phyloP scores from a whole-genome alignment of 64 coral and sea anemone species.

The Astreopora myriophthalma region DNA sequence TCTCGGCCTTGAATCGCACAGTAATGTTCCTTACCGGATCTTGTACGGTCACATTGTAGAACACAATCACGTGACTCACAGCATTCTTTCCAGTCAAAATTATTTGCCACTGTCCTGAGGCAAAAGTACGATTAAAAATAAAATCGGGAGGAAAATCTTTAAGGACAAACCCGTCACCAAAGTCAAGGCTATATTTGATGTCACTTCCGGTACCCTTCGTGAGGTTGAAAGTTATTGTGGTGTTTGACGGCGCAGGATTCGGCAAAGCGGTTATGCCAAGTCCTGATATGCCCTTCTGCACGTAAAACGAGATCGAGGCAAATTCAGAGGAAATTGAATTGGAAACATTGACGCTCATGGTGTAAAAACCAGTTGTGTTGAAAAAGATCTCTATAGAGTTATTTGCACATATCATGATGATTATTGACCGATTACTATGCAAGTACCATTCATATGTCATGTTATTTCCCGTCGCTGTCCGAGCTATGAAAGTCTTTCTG shows the following conservation, averaged over 20 bases:
- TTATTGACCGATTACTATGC: neutral
- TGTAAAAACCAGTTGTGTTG: slow-evolving; percentile 57
- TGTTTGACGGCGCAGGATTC: slow-evolving; percentile 83
- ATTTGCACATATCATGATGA: slow-evolving; percentile 30
- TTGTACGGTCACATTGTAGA: slow-evolving; percentile 87
- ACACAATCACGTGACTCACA: slow-evolving; percentile 78
- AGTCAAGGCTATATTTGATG: slow-evolving; percentile 72
- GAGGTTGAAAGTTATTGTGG: slow-evolving; percentile 77
- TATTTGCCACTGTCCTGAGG: slow-evolving; percentile 70
- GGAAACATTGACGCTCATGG: slow-evolving; percentile 73
- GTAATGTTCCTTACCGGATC: slow-evolving; percentile 71
- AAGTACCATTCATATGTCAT: slow-evolving; percentile 78
- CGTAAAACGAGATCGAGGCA: slow-evolving; percentile 39
- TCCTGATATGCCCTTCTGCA: slow-evolving; percentile 61
- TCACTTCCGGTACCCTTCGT: slow-evolving; percentile 75
- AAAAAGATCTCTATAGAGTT: slow-evolving; percentile 56
- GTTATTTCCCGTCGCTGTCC: slow-evolving; percentile 68
- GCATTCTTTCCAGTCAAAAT: slow-evolving; percentile 71
- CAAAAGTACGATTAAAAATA: slow-evolving; percentile 79
- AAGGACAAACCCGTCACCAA: slow-evolving; percentile 76
- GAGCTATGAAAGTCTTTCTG: slow-evolving; percentile 62
- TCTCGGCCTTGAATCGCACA: slow-evolving; percentile 21
- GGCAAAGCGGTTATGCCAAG: slow-evolving; percentile 66
- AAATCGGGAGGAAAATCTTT: slow-evolving; percentile 23
- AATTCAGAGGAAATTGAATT: slow-evolving; percentile 62